Conservation (phyloP, 2,888 invertebrate genomes). For the Lomographa bimaculata region DNA sequence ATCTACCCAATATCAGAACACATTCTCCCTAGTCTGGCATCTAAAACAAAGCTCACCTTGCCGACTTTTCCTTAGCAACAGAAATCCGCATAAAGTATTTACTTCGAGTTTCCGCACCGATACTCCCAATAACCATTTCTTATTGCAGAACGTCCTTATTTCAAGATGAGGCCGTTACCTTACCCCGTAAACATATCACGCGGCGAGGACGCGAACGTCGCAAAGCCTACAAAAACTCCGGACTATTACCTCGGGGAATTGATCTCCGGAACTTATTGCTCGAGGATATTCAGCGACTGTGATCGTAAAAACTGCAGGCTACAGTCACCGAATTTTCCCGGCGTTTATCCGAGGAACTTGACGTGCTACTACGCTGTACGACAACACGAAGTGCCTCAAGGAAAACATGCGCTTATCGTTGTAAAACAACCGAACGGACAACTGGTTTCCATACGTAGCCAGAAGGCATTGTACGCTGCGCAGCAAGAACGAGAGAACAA, state of each 20-base stretch:
- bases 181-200: conserved; percentile 79
- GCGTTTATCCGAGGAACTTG: conserved; percentile 95
- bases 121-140: conserved; percentile 45
- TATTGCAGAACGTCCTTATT: conserved; percentile 78
- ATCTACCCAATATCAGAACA: conserved; percentile 6
- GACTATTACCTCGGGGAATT: conserved; percentile 93
- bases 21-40: conserved; percentile 2
- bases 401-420: conserved; percentile 94
- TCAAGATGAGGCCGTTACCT: conserved; percentile 74
- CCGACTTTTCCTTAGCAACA: conserved; percentile 16
- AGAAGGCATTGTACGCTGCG: conserved; percentile 86
- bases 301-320: conserved; percentile 94
- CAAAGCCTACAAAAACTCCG: conserved; percentile 72
- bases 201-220: conserved; percentile 66
- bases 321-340: conserved; percentile 96
- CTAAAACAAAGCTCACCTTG: conserved; percentile 10
- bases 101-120: conserved; percentile 27
- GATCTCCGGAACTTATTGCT: conserved; percentile 96
- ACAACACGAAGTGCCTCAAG: conserved; percentile 92
- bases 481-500: conserved; percentile 83
- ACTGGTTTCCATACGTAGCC: conserved; percentile 92
- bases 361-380: conserved; percentile 97
- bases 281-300: conserved; percentile 95
- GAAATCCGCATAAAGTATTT: conserved; percentile 26
- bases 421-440: conserved; percentile 94